Percentiles rank a stretch among this genome's conserved stretches.
Conservation (phyloP, 2,797 vertebrate species). For the Phrynocephalus guinanensis region DNA sequence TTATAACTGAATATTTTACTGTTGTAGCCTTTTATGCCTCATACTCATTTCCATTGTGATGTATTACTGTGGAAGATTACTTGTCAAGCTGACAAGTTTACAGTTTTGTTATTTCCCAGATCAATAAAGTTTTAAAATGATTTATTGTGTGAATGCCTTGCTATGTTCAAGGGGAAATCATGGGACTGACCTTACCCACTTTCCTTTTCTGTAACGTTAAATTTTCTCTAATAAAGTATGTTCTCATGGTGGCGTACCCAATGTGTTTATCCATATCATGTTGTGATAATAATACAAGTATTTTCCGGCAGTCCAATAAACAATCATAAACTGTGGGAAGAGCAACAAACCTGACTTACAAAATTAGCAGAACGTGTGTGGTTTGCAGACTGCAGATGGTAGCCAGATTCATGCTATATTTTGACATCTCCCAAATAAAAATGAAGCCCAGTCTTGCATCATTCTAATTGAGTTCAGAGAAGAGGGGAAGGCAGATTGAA, state of each 20-base stretch:
- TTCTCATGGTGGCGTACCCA: slow-evolving; percentile 34
- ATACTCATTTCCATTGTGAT: slow-evolving; percentile 45
- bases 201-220: slow-evolving; percentile 27
- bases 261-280: neutral
- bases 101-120: slow-evolving; percentile 52
- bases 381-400: neutral
- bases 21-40: slow-evolving; percentile 42
- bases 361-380: neutral
- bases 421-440: slow-evolving; percentile 3
- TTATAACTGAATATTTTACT: slow-evolving; percentile 47
- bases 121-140: slow-evolving; percentile 53
- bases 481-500: neutral
- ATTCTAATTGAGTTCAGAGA: neutral
- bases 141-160: slow-evolving; percentile 39
- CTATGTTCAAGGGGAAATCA: slow-evolving; percentile 41
- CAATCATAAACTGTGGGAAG: neutral
- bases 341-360: neutral
- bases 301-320: neutral
- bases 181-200: slow-evolving; percentile 37
- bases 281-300: slow-evolving; percentile 21
- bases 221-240: slow-evolving; percentile 30
- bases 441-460: neutral
- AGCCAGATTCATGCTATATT: neutral
- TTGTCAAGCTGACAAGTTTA: slow-evolving; percentile 50
- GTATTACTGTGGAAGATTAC: slow-evolving; percentile 42